phyloP scores from a whole-genome alignment of 2,113 vertebrate species.

The Salvelinus sp. region DNA sequence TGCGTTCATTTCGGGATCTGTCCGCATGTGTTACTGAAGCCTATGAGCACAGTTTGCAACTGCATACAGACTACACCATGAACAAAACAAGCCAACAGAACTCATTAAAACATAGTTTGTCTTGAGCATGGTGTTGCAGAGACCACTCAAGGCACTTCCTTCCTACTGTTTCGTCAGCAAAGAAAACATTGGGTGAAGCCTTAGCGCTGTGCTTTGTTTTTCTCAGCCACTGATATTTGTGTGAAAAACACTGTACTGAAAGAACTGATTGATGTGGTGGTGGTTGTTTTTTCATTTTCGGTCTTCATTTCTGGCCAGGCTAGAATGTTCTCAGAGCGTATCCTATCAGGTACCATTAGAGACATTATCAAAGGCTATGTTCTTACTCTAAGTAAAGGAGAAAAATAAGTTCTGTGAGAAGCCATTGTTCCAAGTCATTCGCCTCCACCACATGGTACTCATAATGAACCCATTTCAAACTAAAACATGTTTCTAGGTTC shows the following conservation, averaged over 20 bases:
- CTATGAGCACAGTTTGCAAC: too few species aligned
- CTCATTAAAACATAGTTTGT: neutral
- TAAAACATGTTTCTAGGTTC: slow-evolving; percentile 38
- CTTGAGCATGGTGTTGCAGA: neutral
- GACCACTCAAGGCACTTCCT: slow-evolving; percentile 6
- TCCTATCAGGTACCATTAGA: neutral
- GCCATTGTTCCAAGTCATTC: slow-evolving; percentile 27
- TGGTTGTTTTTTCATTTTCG: neutral
- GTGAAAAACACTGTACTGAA: neutral
- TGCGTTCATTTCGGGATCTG: too few species aligned
- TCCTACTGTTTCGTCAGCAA: neutral
- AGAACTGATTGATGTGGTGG: neutral
- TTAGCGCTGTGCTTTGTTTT: neutral
- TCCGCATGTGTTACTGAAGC: too few species aligned
- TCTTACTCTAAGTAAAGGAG: slow-evolving; percentile 19
- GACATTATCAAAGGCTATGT: neutral
- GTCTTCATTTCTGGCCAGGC: neutral
- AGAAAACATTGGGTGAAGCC: neutral
- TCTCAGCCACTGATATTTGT: neutral
- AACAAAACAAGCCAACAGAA: neutral
- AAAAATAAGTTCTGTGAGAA: slow-evolving; percentile 41
- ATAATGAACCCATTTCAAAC: slow-evolving; percentile 44
- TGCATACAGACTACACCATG: too few species aligned
- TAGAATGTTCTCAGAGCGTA: neutral
- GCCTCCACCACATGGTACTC: slow-evolving; percentile 9